phyloP scores from a whole-genome alignment of 2,797 vertebrate genomes.

The Acipenser transmontanus region DNA sequence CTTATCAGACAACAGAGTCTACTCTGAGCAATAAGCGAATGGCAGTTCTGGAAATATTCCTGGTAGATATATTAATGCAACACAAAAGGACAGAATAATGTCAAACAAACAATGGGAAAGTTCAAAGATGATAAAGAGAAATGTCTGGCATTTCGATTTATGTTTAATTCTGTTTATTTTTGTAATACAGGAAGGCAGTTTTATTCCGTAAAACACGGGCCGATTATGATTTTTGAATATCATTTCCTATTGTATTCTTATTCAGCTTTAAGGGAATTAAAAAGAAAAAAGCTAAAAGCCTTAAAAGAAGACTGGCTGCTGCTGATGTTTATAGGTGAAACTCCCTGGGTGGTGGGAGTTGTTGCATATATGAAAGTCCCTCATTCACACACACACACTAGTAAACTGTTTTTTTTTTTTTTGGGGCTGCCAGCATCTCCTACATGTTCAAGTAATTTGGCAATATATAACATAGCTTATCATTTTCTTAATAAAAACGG shows the following conservation, averaged over 20 bases:
- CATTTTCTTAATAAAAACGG: conserved; percentile 59
- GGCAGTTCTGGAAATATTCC: too few relatives aligned
- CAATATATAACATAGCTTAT: conserved; percentile 75
- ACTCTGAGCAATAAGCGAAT: too few relatives aligned
- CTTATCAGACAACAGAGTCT: too few relatives aligned
- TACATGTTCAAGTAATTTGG: conserved; percentile 74
- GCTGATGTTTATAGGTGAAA: conserved; percentile 38
- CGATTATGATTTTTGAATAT: conserved; percentile 31
- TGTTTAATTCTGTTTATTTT: conserved; percentile 4
- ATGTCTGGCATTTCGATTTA: background rate
- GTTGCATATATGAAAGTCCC: conserved; percentile 46
- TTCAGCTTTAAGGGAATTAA: conserved; percentile 19
- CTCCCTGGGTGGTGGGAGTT: conserved; percentile 52
- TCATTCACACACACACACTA: conserved; percentile 42
- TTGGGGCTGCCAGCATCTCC: conserved; percentile 72
- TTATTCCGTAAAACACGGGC: conserved; percentile 7
- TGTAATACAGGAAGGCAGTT: conserved; percentile 14
- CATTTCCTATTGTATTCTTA: conserved; percentile 25
- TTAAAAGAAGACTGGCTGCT: conserved; percentile 17
- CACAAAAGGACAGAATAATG: background rate
- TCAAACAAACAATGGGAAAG: background rate
- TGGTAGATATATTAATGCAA: background rate
- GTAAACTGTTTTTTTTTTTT: conserved; percentile 27
- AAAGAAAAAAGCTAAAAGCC: conserved; percentile 28
- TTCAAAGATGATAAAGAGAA: background rate